phyloP scores from a whole-genome alignment of 1,140 invertebrate genomes.

The Mizuhopecten yessoensis region DNA sequence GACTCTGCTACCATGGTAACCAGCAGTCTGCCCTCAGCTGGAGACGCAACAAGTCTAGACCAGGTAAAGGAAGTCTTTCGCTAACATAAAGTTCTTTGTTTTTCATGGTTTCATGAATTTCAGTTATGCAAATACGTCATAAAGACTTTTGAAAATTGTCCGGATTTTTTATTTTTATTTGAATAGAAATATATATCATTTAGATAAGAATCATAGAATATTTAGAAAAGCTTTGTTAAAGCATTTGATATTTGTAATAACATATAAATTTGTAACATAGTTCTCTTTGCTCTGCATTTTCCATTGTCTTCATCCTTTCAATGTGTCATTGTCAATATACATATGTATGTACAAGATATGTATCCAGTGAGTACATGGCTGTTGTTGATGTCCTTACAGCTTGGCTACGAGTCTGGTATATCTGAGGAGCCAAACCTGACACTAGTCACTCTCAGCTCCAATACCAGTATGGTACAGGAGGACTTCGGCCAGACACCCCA shows the following conservation, averaged over 20 bases:
- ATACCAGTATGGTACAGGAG: constrained; percentile 49
- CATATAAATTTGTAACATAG: too few relatives aligned
- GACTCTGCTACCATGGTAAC: constrained; percentile 27
- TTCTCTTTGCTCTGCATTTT: too few relatives aligned
- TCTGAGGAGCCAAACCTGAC: constrained; percentile 69
- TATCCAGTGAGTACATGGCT: too few relatives aligned
- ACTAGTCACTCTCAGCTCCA: constrained; percentile 63
- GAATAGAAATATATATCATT: too few relatives aligned
- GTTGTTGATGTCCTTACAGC: constrained; percentile 52
- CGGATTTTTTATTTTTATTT: too few relatives aligned
- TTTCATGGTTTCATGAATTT: too few relatives aligned
- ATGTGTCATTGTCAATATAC: not conserved
- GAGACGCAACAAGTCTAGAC: constrained; percentile 57
- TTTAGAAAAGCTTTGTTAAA: too few relatives aligned
- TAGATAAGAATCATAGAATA: too few relatives aligned
- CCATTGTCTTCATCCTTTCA: not conserved
- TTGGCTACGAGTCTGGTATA: constrained; percentile 65
- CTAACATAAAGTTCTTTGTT: too few relatives aligned
- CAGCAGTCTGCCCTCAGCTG: constrained; percentile 52
- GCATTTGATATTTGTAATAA: too few relatives aligned
- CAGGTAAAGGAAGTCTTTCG: constrained; percentile 52
- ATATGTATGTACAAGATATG: not conserved
- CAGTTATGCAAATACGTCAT: too few relatives aligned
- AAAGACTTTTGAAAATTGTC: too few relatives aligned
- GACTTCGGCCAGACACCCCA: constrained; percentile 54